Percentiles rank a stretch among this genome's conserved stretches.
Evolutionary conservation across 2,113 vertebrate species (phyloP).

Genomic region (Montifringilla adamsi): DNA sequence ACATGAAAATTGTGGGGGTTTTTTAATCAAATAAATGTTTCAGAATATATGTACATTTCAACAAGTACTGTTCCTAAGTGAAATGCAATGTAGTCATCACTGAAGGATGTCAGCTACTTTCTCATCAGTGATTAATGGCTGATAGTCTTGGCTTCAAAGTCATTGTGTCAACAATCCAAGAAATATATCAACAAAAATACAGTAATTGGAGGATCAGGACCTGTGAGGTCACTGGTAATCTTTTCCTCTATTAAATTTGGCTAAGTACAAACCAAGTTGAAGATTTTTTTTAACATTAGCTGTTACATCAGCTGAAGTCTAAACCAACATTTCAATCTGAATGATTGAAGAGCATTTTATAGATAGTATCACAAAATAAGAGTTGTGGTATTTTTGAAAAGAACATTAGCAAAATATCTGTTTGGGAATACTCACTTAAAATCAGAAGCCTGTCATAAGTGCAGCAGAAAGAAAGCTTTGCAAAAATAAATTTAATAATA

Average conservation of each 20-base stretch:
- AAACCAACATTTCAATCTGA: neutral
- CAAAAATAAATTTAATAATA: neutral
- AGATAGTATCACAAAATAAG: neutral
- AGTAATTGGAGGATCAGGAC: neutral
- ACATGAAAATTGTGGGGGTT: accelerated
- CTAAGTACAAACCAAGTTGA: neutral
- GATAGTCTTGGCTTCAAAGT: neutral
- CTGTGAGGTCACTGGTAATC: neutral
- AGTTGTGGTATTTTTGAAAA: neutral
- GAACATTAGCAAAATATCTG: neutral
- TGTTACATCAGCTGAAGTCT: neutral
- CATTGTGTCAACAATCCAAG: neutral
- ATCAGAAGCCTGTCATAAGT: neutral
- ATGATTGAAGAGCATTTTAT: neutral
- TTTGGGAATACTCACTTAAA: neutral
- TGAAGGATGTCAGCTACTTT: neutral
- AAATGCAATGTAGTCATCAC: neutral
- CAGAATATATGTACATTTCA: neutral
- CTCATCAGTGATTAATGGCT: neutral
- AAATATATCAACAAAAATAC: neutral
- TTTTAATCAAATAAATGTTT: neutral
- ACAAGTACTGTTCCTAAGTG: neutral
- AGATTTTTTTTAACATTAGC: neutral
- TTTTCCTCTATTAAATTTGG: neutral
- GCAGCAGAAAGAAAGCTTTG: neutral